Conservation (phyloP, 2,888 invertebrate genomes). For the Leptura quadrifasciata region DNA sequence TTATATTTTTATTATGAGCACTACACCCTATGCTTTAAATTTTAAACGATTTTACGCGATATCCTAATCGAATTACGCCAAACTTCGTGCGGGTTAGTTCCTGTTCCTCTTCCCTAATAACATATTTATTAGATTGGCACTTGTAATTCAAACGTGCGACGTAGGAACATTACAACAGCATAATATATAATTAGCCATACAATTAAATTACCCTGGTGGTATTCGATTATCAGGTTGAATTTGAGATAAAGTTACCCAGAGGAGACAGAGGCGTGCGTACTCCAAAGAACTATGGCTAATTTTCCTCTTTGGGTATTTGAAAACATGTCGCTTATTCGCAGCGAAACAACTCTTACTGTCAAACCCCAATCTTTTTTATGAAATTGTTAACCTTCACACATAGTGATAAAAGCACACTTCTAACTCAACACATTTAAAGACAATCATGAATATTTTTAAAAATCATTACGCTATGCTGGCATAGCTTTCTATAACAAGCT, state of each 20-base stretch:
- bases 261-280: slow-evolving; percentile 16
- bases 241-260: slow-evolving; percentile 30
- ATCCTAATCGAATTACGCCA: not conserved
- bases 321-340: too few relatives aligned
- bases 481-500: too few relatives aligned
- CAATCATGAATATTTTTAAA: too few relatives aligned
- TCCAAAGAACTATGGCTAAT: not conserved
- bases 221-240: slow-evolving; percentile 39
- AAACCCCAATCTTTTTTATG: too few relatives aligned
- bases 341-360: too few relatives aligned
- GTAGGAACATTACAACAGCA: slow-evolving; percentile 8
- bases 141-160: slow-evolving; percentile 28
- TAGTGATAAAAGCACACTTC: too few relatives aligned
- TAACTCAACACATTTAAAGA: too few relatives aligned
- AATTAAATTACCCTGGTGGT: slow-evolving; percentile 35
- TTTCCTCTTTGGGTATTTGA: too few relatives aligned
- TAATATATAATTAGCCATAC: slow-evolving; percentile 39
- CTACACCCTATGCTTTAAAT: not conserved
- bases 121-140: slow-evolving; percentile 40
- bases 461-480: too few relatives aligned
- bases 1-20: not conserved
- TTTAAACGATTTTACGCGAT: not conserved
- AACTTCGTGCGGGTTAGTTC: slow-evolving; percentile 1
- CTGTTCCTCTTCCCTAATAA: slow-evolving; percentile 20
- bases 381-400: too few relatives aligned